Conservation (phyloP, 2,888 invertebrate species). For the Apamea sordens region DNA sequence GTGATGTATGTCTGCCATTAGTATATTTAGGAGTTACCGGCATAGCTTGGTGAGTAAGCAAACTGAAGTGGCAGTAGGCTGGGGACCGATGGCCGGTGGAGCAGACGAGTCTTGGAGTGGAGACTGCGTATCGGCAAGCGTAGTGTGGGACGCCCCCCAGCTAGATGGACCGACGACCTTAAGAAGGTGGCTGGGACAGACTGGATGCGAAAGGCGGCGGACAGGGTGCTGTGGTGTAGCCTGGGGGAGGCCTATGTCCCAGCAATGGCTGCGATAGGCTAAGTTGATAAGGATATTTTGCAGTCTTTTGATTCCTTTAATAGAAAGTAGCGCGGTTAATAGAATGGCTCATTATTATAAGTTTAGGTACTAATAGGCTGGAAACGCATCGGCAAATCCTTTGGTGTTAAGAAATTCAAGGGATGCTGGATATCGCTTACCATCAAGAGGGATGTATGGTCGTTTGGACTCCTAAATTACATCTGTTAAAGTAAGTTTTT, state of each 20-base stretch:
- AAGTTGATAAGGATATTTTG: background rate
- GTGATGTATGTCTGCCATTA: background rate
- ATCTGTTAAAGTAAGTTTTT: background rate
- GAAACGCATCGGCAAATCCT: background rate
- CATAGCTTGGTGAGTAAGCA: background rate
- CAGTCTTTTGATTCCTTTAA: background rate
- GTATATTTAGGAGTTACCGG: background rate
- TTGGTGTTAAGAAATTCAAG: background rate
- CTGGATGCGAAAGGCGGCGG: too few relatives aligned
- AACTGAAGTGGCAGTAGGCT: background rate
- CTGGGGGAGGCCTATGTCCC: background rate
- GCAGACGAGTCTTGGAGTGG: background rate
- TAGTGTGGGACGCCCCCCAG: background rate
- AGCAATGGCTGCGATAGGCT: too few relatives aligned
- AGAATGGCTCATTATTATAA: background rate
- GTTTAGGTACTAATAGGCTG: background rate
- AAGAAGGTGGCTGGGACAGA: background rate
- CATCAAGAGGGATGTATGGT: background rate
- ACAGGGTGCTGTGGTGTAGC: background rate
- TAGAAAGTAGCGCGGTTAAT: background rate
- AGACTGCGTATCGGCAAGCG: background rate
- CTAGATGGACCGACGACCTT: background rate
- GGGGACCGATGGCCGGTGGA: background rate
- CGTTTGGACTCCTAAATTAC: background rate
- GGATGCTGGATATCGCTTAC: background rate